A percentile compares a stretch with the other conserved stretches of the same genome.
phyloP scores from a whole-genome alignment of 2,888 invertebrate genomes.

The Mythimna lalbum region DNA sequence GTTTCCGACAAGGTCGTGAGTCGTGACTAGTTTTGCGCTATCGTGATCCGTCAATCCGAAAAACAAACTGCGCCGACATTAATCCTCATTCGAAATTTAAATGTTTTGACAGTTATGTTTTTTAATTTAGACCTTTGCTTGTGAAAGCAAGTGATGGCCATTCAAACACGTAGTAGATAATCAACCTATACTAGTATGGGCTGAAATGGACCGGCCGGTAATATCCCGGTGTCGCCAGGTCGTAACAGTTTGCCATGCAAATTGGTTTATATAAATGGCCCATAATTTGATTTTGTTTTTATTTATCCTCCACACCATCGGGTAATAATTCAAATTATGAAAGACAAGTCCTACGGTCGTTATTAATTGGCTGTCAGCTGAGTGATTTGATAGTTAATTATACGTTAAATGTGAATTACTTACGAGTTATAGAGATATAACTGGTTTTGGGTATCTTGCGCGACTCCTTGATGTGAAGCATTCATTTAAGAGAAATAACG shows the following conservation, averaged over 20 bases:
- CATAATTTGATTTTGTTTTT: constrained; percentile 69
- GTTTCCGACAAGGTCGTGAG: constrained; percentile 41
- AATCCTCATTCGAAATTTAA: constrained; percentile 44
- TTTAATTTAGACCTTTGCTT: constrained; percentile 33
- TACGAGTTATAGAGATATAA: constrained; percentile 60
- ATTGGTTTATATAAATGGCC: constrained; percentile 72
- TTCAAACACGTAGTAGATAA: constrained; percentile 50
- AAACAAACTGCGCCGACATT: constrained; percentile 45
- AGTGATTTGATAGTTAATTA: constrained; percentile 66
- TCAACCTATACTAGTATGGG: constrained; percentile 39
- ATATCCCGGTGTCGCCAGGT: constrained; percentile 62
- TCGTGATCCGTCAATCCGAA: constrained; percentile 53
- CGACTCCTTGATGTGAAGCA: constrained; percentile 52
- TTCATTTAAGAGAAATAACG: constrained; percentile 42
- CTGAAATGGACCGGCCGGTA: constrained; percentile 56
- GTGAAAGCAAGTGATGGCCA: constrained; percentile 47
- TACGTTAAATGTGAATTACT: constrained; percentile 57
- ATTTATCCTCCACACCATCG: constrained; percentile 63
- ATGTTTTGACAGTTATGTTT: constrained; percentile 37
- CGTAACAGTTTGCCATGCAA: constrained; percentile 72
- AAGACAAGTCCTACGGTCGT: constrained; percentile 59
- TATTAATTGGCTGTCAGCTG: constrained; percentile 65
- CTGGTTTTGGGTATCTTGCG: constrained; percentile 57
- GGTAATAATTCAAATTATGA: constrained; percentile 64
- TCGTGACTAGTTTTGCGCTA: constrained; percentile 48